Base-by-base conservation (phyloP, 2,113 vertebrate genomes). In the Gnathonemus longibarbis region DNA sequence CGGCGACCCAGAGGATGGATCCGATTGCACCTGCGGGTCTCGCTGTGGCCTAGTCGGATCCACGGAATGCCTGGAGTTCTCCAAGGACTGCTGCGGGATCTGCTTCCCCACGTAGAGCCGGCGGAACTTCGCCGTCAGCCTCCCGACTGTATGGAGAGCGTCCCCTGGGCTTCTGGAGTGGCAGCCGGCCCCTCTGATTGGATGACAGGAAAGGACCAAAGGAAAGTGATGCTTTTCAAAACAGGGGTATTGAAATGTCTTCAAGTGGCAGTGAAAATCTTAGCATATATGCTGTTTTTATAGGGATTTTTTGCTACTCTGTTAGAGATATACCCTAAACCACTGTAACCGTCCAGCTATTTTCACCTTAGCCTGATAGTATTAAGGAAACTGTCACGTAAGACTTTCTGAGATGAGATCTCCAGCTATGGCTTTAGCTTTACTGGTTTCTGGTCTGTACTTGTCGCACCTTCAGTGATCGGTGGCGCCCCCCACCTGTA, bases 51-150 rank as follows among this genome's bases (percentile, higher is more conserved):
- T 99, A 93, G 98, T 99, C 97, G 98, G 99, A 94, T 99, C 98
- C 42, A 97, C 98, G 15, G 98, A 99, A 94, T 99, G 98, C 93
- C 95, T 99, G 95, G 98, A 99, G 95, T 98, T 99, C 95, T 99
- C 98, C 92, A 99, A 98, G 98, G 98, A 99, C 94, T 99, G 98
- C 95, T 99, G 98, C 90, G 98, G 98, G 83, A 99, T 99, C 95
- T 99, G 98, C 94, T 99, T 99, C 94, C 98, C 98, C 56, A 98
- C 98, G 87, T 99, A 96, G 96, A 91, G 56, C 87, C 48, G 10
- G 46, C 2, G 46, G 39, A 83, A 19, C 7, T 24, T 49, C 84
- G 3, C 10, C 8, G 1, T 86, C 46, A 86, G 46, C 46, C 48
- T 86, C n/a, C 95, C 93, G 95, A 6, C 58, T 24, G 17, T 56